A percentile compares a stretch with the other conserved stretches of the same genome.
phyloP scores from a whole-genome alignment of 2,888 invertebrate genomes.

The Tetragnatha montana region DNA sequence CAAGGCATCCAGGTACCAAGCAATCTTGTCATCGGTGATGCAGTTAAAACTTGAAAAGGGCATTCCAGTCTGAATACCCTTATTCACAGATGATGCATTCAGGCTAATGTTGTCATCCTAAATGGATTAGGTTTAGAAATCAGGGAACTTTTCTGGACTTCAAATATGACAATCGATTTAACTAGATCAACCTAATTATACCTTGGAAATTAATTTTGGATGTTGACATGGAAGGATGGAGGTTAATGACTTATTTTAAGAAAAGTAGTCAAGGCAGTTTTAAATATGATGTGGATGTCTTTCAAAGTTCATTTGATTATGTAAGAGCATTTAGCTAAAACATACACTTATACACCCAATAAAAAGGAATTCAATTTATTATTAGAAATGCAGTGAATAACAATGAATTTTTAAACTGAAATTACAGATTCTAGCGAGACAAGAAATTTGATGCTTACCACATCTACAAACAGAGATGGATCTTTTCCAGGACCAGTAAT shows the following conservation, averaged over 20 bases:
- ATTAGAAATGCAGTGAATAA: background rate
- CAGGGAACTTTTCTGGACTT: background rate
- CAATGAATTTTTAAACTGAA: background rate
- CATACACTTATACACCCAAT: no score
- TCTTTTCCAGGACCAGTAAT: background rate
- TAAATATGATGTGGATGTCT: background rate
- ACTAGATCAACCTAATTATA: background rate
- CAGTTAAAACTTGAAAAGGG: conserved; percentile 34
- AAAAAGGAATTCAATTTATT: background rate
- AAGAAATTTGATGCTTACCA: conserved; percentile 3
- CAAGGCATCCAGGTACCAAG: conserved; percentile 69
- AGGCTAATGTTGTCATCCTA: conserved; percentile 54
- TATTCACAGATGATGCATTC: conserved; percentile 47
- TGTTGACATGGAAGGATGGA: background rate
- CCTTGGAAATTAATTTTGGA: background rate
- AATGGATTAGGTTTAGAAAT: background rate
- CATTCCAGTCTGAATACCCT: conserved; percentile 56
- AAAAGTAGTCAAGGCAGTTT: background rate
- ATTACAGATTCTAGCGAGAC: background rate
- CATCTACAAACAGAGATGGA: conserved; percentile 28
- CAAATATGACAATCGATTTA: background rate
- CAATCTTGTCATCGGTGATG: conserved; percentile 67
- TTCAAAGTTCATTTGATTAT: no score
- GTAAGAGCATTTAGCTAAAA: no score
- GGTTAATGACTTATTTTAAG: background rate